Base-by-base conservation (phyloP, 2,888 invertebrate species). In the Gastracanthus pulcherrimus region DNA sequence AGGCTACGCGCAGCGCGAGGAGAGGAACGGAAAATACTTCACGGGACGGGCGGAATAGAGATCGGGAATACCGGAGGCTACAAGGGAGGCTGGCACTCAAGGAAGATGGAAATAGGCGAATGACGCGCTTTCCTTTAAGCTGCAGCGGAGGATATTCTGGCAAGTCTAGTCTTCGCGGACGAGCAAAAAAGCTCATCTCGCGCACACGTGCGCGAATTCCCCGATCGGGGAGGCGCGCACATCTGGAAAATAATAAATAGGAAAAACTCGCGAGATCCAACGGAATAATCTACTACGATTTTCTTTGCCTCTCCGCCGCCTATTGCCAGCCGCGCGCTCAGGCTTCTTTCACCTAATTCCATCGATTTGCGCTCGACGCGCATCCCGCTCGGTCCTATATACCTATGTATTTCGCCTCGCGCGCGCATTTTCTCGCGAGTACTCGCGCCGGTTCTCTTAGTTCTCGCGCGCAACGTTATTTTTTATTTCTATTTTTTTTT, bases 211-310 rank as follows among this genome's bases (percentile, higher is more conserved):
- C 38, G 67, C 13, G 23, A 51, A 70, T 45, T 48, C 2, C 69
- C 19, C 51, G 78, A 26, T 16, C 51, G 71, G n/a, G n/a, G n/a
- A n/a, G n/a, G n/a, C n/a, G n/a, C n/a, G n/a, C 48, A 41, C 58
- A 55, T 23, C 23, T 38, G 60, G 19, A 45, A 77, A 80, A 80
- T 48, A 76, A 66, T 58, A 67, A 76, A 66, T 29, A 74, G 34
- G 78, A 60, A n/a, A 64, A 74, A 74, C 16, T 62, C 41, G 29
- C 13, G 19, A 60, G 38, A 51, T 78, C 60, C 31, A 9, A 38
- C 69, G 48, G 34, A 74, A 75, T 75, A 75, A 75, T 75, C 34
- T 45, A n/a, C n/a, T n/a, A 7, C 64, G 64, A 75, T 34, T 75
- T 75, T 75, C 75, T 9, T 23, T 45, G 62, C 23, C 41, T 29